Conservation (phyloP, 2,797 vertebrate genomes). For the Poeciliopsis paucimaculata region DNA sequence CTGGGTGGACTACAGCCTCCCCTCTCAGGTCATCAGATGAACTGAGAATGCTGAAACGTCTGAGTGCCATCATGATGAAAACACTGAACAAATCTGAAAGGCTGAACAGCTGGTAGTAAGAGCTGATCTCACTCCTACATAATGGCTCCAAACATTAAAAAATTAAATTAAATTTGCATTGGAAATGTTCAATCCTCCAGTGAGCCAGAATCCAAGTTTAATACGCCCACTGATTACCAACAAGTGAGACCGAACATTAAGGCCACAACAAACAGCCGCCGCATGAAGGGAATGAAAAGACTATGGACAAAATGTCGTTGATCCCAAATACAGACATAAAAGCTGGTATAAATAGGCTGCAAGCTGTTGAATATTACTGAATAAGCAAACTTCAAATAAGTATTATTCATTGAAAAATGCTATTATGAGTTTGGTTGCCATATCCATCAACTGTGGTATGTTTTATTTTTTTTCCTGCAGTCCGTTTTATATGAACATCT, state of each 20-base stretch:
- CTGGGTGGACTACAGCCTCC: constrained; percentile 27
- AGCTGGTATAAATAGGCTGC: background rate
- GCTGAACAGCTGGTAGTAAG: constrained; percentile 13
- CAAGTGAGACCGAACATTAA: background rate
- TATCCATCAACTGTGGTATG: background rate
- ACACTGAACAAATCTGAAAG: constrained; percentile 8
- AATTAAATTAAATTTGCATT: background rate
- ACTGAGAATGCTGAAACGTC: constrained; percentile 19
- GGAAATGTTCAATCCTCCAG: background rate
- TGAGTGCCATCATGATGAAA: constrained; percentile 24
- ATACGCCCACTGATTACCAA: background rate
- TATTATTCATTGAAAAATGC: constrained; percentile 6
- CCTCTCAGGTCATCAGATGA: constrained; percentile 33
- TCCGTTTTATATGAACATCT: background rate
- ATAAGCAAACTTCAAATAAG: constrained; percentile 27
- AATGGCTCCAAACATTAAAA: constrained; percentile 22
- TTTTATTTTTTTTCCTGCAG: background rate
- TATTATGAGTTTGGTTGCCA: background rate
- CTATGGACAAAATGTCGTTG: background rate
- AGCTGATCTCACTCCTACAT: constrained; percentile 24
- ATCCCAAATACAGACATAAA: background rate
- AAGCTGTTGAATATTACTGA: constrained; percentile 14
- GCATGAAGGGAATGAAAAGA: constrained; percentile 35
- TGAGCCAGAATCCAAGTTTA: background rate
- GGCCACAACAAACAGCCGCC: constrained; percentile 18